These are phyloP conservation scores for Bombylius discolor DNA, from an alignment of 2,888 invertebrate genomes.

Conservation along the genomic window DNA sequence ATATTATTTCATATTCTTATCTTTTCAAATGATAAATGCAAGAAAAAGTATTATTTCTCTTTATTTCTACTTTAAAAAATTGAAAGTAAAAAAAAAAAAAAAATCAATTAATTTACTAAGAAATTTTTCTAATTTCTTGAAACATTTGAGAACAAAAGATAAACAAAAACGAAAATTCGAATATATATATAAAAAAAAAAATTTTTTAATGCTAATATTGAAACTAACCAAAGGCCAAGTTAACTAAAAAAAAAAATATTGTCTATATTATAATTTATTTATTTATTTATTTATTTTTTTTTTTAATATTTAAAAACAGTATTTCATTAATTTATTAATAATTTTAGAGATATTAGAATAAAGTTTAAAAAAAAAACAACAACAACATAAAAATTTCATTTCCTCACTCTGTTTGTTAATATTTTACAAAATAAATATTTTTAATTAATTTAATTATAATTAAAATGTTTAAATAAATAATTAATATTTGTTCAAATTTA, in stretches of 20 bases:
- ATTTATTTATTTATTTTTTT: too few relatives aligned
- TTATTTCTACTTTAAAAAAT: background rate
- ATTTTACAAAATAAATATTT: background rate
- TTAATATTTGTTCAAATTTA: too few relatives aligned
- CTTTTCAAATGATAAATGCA: too few relatives aligned
- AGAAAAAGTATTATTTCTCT: too few relatives aligned
- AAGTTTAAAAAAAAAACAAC: background rate
- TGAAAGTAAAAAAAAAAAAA: background rate
- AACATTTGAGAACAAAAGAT: too few relatives aligned
- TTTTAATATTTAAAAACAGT: background rate
- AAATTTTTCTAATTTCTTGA: background rate
- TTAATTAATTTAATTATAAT: too few relatives aligned
- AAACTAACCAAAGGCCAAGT: constrained; percentile 40
- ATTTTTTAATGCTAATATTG: constrained; percentile 23
- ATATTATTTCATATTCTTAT: too few relatives aligned
- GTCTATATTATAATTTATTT: background rate
- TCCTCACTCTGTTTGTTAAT: background rate
- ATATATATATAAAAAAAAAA: background rate
- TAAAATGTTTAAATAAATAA: too few relatives aligned
- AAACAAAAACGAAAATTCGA: background rate
- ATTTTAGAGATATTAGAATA: too few relatives aligned
- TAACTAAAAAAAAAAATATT: constrained; percentile 25
- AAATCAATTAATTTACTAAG: background rate
- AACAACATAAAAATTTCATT: background rate
- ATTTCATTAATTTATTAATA: background rate